Evolutionary conservation across 2,888 invertebrate species (phyloP), one percentile per base, ranked within the genome.

Genomic region (Argyra leucocephala): DNA sequence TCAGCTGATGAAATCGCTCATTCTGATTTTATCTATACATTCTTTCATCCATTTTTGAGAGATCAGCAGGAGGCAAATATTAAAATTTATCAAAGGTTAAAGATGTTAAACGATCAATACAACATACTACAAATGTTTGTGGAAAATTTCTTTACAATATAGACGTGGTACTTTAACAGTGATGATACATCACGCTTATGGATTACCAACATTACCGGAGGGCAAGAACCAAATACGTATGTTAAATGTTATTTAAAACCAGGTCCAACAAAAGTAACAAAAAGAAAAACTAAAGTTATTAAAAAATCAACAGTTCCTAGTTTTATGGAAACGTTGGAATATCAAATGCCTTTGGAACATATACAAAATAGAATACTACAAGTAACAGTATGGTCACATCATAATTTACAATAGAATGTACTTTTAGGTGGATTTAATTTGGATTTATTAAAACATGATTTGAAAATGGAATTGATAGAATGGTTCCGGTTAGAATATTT

Each of bases 251-350:
- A 98, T 79, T 82, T 99, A 67, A 87, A 93, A 72, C 97, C 98
- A 10, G 97, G 98, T 78, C 88, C 89, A 23, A 87, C 87, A 65
- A 96, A 96, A 81, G 88, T 86, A 70, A 96, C 97, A 21, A 99
- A 99, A 80, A 84, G 95, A 64, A 99, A 99, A 81, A 98, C 98
- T 0, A 92, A 94, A 80, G 92, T 96, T 1, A 88, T 96, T 1
- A 89, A 90, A 73, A 89, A 91, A 71, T 93, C 92, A 75, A 92
- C 93, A 73, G 94, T 96, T 79, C 98, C 98, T 0, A 95, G 96
- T 22, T 98, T 96, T 81, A 97, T 98, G 93, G 95, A 96, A 84
- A 94, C 94, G 90, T 82, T 96, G 77, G 93, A 93, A 75, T 96
- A 96, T 75, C 85, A 93, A 67, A 85, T 95, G 82, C 87, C 92